phyloP scores from a whole-genome alignment of 2,888 invertebrate species.

The Cecidostiba fungosa region DNA sequence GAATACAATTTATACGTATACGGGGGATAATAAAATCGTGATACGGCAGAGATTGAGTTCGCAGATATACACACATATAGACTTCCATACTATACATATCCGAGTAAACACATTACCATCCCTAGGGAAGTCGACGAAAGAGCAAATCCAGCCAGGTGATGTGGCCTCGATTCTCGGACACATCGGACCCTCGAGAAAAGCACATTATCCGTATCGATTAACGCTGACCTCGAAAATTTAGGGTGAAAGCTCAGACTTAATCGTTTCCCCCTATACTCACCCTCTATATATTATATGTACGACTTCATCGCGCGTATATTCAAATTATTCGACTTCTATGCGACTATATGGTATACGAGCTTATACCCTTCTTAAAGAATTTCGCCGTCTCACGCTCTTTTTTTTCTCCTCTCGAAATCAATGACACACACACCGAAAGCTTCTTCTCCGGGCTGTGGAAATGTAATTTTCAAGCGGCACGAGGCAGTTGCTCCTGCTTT shows the following conservation, averaged over 20 bases:
- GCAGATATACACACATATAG: not conserved
- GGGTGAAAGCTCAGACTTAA: not conserved
- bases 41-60: not conserved
- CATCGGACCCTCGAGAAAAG: not conserved
- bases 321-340: not conserved
- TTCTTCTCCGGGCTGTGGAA: not conserved
- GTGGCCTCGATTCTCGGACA: not conserved
- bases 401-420: slow-evolving; percentile 24
- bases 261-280: not conserved
- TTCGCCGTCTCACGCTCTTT: not conserved
- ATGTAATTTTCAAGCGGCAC: not conserved
- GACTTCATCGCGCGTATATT: not conserved
- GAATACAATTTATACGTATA: too few relatives aligned
- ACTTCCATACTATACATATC: not conserved
- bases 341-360: not conserved
- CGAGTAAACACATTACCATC: not conserved
- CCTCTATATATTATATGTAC: not conserved
- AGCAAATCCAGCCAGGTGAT: not conserved
- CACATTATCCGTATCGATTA: not conserved
- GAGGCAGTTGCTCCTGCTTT: not conserved
- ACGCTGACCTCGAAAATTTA: not conserved
- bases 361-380: not conserved
- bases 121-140: not conserved
- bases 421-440: slow-evolving; percentile 22
- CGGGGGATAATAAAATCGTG: not conserved